phyloP scores from a whole-genome alignment of 2,113 vertebrate species.

The Oryzias celebensis region DNA sequence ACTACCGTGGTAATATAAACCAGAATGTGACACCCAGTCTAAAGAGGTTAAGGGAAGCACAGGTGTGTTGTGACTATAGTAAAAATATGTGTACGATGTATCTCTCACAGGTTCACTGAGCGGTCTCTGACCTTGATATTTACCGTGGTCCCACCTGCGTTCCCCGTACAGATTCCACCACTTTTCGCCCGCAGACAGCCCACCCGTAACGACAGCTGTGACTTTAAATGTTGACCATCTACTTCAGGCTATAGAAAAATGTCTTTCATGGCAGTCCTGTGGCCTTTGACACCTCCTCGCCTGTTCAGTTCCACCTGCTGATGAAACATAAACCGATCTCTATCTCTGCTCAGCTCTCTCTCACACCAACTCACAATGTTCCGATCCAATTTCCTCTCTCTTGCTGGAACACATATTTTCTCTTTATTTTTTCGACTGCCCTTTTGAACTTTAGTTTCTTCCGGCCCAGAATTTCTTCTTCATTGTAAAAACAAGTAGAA shows the following conservation, averaged over 20 bases:
- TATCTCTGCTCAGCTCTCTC: background rate
- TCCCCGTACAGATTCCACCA: no score
- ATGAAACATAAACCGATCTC: background rate
- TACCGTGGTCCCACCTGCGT: no score
- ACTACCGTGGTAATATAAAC: no score
- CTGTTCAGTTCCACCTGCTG: background rate
- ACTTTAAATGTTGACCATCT: background rate
- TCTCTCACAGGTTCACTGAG: no score
- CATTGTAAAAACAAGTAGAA: slow-evolving; percentile 19
- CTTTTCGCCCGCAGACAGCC: no score
- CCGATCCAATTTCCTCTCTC: slow-evolving; percentile 35
- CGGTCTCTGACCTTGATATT: no score
- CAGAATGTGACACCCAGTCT: no score
- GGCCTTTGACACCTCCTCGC: background rate
- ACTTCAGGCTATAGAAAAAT: background rate
- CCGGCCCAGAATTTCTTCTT: slow-evolving; percentile 11
- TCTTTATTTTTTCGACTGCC: background rate
- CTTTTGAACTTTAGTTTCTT: background rate
- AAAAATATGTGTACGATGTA: no score
- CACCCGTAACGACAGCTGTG: no score
- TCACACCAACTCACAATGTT: background rate
- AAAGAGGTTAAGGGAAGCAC: no score
- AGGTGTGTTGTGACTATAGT: no score
- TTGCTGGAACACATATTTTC: background rate
- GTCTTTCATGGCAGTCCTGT: background rate